Evolutionary conservation across 2,888 invertebrate species (phyloP), one percentile per base, ranked within the genome.

Genomic region (Trachelus troglodyta): DNA sequence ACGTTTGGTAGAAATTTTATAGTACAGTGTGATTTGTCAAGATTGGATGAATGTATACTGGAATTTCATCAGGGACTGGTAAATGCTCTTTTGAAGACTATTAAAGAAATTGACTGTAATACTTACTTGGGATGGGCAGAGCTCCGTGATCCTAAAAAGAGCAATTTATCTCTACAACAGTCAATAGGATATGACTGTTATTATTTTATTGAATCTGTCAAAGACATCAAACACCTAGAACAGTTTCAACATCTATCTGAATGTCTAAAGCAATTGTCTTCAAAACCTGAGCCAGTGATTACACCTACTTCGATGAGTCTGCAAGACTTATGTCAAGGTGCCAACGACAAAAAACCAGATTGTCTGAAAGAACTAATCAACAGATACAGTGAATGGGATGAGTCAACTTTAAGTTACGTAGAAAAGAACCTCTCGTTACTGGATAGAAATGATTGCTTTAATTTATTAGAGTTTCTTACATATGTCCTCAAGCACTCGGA

Each of bases 71-170:
- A 85, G 6, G 84, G 86, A 56, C 79, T 90, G 30, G 75, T 86
- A 30, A 77, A 79, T 69, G 31, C 89, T 12, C 79, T 91, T n/a
- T 73, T 87, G 33, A 85, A 79, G 12, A 87, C 86, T 79, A 76
- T 89, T 4, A 88, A 90, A 56, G 86, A 88, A 69, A 80, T 91
- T 4, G 86, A 88, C 69, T 86, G 86, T 30, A 82, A 86, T 4
- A 87, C 85, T 76, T 91, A 89, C 71, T 68, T 91, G 3, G 83
- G 81, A 4, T 91, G 91, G 91, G 87, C 84, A 4, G 89, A 89
- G 68, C 33, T 88, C 23, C 83, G 89, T 4, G 87, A 89, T 4
- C 78, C 81, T 23, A 87, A 88, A 6, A 86, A 88, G 68, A 78
- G 77, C 0, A 79, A 79, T 4, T 81, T 89, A 3, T 85, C 88